Evolutionary conservation across 1,140 invertebrate genomes (phyloP), one percentile per base, ranked within the genome.

Genomic region (Zeugodacus cucurbitae): DNA sequence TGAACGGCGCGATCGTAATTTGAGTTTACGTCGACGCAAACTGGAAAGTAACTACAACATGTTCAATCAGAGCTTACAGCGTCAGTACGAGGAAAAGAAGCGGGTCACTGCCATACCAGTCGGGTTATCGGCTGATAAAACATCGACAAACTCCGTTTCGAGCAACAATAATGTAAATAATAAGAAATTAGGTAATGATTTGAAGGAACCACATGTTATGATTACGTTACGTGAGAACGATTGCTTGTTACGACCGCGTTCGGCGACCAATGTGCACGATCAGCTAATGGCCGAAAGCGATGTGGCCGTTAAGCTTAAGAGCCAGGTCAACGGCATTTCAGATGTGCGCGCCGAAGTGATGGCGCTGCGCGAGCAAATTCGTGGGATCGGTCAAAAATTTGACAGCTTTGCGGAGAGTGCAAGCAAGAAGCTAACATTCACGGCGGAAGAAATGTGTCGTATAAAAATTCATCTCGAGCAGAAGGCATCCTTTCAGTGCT

Each of bases 1-100:
- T 0, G 95, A 96, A 86, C 94, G 95, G n/a, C 95, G 95, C 89
- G 95, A 95, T 89, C 94, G 93, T 88, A 94, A 94, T 88, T 94
- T 93, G 91, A 95, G 94, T 88, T 90, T 94, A 44, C 92, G 94
- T 54, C 94, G 90, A 91, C 94, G 90, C 91, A 94, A 91, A 93
- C 94, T 90, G 92, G 95, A 91, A 92, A 94, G 93, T 92, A 94
- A 93, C 88, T 93, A 92, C 70, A 90, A 90, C 78, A 88, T 93
- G 70, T 93, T 93, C 10, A 92, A 91, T 58, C 89, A 90, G 44
- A 92, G 90, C 70, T 22, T 93, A 54, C 90, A 93, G 87, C 90
- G 90, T 0, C 90, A 89, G 54, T 59, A 59, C 59, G 48, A 85
- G 26, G 57, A 85, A 22, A 67, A 44, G 26, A 88, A 88, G 14